These are phyloP conservation scores for Amphiprion percula DNA, from an alignment of 2,113 vertebrate species.

Conservation along the genomic window DNA sequence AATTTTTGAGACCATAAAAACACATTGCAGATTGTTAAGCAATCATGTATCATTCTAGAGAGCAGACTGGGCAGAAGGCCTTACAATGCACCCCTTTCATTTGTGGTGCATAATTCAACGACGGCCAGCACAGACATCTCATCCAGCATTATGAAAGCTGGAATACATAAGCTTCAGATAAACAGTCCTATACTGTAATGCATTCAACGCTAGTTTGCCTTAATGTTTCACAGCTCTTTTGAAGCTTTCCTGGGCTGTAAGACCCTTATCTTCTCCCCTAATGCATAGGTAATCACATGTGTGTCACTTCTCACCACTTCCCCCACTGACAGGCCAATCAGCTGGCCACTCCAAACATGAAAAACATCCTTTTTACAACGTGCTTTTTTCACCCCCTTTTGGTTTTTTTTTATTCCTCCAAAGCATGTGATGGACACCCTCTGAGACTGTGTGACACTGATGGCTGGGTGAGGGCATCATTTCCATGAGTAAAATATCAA, in stretches of 20 bases:
- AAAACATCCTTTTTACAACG: conserved; percentile 77
- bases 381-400: conserved; percentile 18
- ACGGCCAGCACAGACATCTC: conserved; percentile 6
- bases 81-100: conserved; percentile 6
- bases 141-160: conserved; percentile 46
- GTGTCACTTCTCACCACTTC: conserved; percentile 70
- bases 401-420: conserved; percentile 54
- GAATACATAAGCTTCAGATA: conserved; percentile 72
- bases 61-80: conserved; percentile 5
- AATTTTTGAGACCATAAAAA: not conserved
- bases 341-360: conserved; percentile 66
- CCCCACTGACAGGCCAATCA: conserved; percentile 72
- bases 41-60: not conserved
- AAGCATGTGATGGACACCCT: conserved; percentile 71
- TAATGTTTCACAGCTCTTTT: conserved; percentile 57
- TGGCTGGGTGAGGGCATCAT: conserved; percentile 76
- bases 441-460: conserved; percentile 78
- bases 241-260: conserved; percentile 58
- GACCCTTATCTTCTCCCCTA: conserved; percentile 74
- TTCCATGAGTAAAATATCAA: conserved; percentile 82
- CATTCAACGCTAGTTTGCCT: conserved; percentile 35
- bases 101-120: conserved; percentile 20
- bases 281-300: conserved; percentile 84
- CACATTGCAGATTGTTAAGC: not conserved
- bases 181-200: conserved; percentile 57